phyloP scores from a whole-genome alignment of 2,113 vertebrate genomes.

The Neomonachus schauinslandi region DNA sequence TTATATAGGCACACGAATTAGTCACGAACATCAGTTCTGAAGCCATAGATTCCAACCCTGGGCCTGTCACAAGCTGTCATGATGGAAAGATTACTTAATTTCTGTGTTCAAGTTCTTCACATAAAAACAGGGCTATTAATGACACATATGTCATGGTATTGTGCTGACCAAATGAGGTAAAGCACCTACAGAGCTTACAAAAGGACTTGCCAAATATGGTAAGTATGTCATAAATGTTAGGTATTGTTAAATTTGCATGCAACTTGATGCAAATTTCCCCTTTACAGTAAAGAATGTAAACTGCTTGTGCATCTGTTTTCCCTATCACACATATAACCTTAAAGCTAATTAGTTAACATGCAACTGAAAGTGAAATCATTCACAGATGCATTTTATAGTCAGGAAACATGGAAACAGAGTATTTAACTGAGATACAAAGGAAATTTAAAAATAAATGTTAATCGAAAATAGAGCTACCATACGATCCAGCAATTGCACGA shows the following conservation, averaged over 20 bases:
- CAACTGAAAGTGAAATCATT: background rate
- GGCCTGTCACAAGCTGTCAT: background rate
- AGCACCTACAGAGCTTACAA: background rate
- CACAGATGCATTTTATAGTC: background rate
- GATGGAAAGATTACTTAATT: background rate
- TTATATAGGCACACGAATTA: background rate
- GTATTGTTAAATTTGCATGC: background rate
- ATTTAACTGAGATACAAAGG: background rate
- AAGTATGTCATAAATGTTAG: background rate
- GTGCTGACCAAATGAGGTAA: background rate
- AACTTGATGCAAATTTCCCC: background rate
- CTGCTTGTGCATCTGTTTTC: background rate
- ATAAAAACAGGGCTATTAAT: background rate
- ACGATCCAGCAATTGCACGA: too few relatives aligned
- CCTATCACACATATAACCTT: background rate
- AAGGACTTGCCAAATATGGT: background rate
- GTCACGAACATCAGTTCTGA: background rate
- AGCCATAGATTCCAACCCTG: background rate
- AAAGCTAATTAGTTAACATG: background rate
- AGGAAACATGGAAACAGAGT: background rate
- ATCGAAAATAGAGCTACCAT: background rate
- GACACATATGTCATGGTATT: background rate
- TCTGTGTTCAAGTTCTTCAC: background rate
- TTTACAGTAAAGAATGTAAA: background rate
- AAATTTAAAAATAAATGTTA: background rate